Evolutionary conservation across 2,888 invertebrate species (phyloP).

Genomic region (Bellardia pandia): DNA sequence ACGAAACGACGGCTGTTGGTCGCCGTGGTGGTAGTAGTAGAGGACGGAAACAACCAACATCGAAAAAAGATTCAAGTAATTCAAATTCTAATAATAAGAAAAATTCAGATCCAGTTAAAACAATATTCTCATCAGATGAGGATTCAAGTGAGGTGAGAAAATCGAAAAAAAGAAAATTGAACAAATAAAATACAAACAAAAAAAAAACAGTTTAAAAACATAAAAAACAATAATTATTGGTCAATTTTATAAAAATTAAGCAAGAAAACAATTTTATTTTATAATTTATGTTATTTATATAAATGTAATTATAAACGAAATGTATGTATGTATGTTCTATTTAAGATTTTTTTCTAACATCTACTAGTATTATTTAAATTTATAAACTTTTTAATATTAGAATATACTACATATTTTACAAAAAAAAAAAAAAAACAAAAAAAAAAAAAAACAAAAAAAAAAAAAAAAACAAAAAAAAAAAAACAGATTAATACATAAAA

Average conservation of each 20-base stretch:
- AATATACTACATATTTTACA: conserved; percentile 26
- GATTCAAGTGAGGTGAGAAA: conserved; percentile 90
- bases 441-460: background rate
- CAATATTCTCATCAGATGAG: conserved; percentile 90
- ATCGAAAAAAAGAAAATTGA: conserved; percentile 39
- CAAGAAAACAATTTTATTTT: conserved; percentile 5
- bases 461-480: background rate
- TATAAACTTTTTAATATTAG: conserved; percentile 26
- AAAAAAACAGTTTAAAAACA: background rate
- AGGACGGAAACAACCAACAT: conserved; percentile 86
- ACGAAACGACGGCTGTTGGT: conserved; percentile 88
- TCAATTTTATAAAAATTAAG: conserved; percentile 27
- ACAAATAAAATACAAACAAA: conserved; percentile 10
- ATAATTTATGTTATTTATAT: conserved; percentile 15
- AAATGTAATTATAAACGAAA: conserved; percentile 25
- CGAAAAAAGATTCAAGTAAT: conserved; percentile 85
- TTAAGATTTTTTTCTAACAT: conserved; percentile 24
- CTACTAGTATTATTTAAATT: conserved; percentile 24
- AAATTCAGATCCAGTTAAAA: conserved; percentile 84
- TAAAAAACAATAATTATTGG: background rate
- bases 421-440: background rate
- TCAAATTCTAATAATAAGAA: conserved; percentile 83
- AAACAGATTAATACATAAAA: conserved; percentile 2
- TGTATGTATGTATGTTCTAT: conserved; percentile 19
- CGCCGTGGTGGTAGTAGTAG: conserved; percentile 87